Base-by-base conservation (phyloP, 2,797 vertebrate species). In the Alectoris magna region DNA sequence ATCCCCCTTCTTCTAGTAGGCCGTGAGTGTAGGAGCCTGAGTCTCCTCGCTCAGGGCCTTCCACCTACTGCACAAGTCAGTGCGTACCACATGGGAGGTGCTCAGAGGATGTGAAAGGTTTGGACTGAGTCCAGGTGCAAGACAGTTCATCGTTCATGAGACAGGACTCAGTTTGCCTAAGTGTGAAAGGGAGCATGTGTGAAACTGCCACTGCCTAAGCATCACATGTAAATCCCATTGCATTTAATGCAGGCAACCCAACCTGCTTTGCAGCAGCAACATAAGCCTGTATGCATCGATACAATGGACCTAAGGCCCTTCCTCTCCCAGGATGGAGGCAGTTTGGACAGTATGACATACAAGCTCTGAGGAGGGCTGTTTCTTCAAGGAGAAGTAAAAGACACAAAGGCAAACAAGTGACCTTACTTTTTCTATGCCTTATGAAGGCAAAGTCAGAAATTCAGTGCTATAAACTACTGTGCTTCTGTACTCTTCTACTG, bases 171-270 rank as follows among this genome's bases (percentile, higher is more conserved):
- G 0, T 19, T 6, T 53, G 11, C 22, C 18, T 2, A 10, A 34
- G 18, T 15, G 13, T 46, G 19, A 76, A 41, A 22, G 36, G 8
- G 3, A 12, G 36, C 21, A 15, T 27, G 11, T 13, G 29, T 9
- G 8, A 63, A 64, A 22, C 0, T 2, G 49, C 5, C 2, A 0
- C 34, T 11, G 12, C 14, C 23, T 8, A 26, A n/a, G 11, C 26
- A n/a, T 48, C 48, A 19, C 18, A 4, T 4, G 1, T 16, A 19
- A 36, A 11, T 23, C 7, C 13, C 2, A 0, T 0, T 22, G 39
- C 43, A 24, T 0, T 3, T 9, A 46, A 8, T 1, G 29, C 13
- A 31, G 22, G 27, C 31, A 53, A 10, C 17, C 12, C 38, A 2
- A 2, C 4, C 38, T 18, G 27, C 41, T 46, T 4, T 39, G 10